These are phyloP conservation scores for Mythimna pallens DNA, from an alignment of 2,888 invertebrate species.

Conservation along the genomic window DNA sequence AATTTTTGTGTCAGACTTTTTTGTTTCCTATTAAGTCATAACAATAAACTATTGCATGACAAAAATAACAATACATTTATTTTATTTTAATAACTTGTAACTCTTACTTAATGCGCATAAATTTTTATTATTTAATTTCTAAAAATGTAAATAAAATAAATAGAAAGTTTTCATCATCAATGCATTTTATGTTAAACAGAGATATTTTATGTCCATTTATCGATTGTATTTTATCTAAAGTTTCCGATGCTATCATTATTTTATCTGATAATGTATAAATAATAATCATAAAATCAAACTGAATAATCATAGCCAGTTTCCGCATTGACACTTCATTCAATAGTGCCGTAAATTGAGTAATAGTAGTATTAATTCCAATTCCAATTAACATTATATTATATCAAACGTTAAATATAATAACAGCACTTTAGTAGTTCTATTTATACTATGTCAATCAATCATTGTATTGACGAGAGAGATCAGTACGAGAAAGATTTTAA, in stretches of 20 bases:
- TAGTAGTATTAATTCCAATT: conserved; percentile 21
- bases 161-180: conserved; percentile 17
- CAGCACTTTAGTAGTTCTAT: conserved; percentile 5
- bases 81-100: conserved; percentile 3
- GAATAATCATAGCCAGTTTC: background rate
- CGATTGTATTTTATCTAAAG: background rate
- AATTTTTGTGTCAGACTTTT: background rate
- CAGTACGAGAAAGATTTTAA: conserved; percentile 11
- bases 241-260: background rate
- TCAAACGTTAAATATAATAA: conserved; percentile 4
- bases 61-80: background rate
- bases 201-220: conserved; percentile 8
- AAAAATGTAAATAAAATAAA: background rate
- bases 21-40: background rate
- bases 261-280: background rate
- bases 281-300: conserved; percentile 8
- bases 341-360: conserved; percentile 22
- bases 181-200: conserved; percentile 20
- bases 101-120: too few relatives aligned
- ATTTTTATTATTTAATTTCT: background rate
- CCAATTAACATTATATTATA: conserved; percentile 15
- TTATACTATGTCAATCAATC: conserved; percentile 44
- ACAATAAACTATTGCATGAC: background rate
- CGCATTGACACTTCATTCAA: conserved; percentile 2
- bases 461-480: conserved; percentile 5